phyloP scores from a whole-genome alignment of 23 tunicate genomes.

The Aplidium turbinatum region DNA sequence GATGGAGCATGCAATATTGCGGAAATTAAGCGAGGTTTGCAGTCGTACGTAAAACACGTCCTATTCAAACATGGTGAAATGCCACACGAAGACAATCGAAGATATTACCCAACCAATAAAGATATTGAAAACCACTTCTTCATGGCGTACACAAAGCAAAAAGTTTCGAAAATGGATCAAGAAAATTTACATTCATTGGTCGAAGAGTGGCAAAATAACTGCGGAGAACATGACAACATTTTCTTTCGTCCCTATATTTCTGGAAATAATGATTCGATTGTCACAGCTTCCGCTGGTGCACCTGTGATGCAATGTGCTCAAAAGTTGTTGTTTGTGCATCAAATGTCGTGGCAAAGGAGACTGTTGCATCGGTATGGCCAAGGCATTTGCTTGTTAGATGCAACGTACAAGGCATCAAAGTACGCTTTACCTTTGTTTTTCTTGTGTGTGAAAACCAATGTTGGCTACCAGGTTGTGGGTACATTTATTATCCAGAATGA shows the following conservation, averaged over 20 bases:
- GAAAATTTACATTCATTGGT: conserved; percentile 2
- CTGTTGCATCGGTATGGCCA: conserved; percentile 34
- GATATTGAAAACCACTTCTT: conserved; percentile 29
- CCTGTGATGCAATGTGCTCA: neutral
- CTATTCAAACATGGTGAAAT: conserved; percentile 1
- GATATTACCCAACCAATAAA: conserved; percentile 21
- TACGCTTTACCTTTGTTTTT: conserved; percentile 45
- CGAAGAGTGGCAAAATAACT: conserved; percentile 14
- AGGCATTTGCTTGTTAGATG: conserved; percentile 38
- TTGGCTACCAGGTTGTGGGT: conserved; percentile 23
- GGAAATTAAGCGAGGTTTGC: conserved; percentile 6
- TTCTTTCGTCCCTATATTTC: conserved; percentile 31
- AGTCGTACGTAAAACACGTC: conserved; percentile 3
- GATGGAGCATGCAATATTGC: conserved; percentile 16
- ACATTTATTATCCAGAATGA: conserved; percentile 24
- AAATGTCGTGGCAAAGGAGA: conserved; percentile 33
- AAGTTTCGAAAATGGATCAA: conserved; percentile 29
- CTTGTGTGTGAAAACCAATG: conserved; percentile 40
- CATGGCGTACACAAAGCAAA: neutral
- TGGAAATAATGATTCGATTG: neutral
- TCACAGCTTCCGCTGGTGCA: neutral
- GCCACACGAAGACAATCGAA: conserved; percentile 7
- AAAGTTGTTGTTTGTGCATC: conserved; percentile 35
- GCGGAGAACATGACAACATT: conserved; percentile 5
- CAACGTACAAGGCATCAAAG: conserved; percentile 35